Evolutionary conservation across 2,888 invertebrate species (phyloP), one percentile per base, ranked within the genome.

Genomic region (Tetropium fuscum): DNA sequence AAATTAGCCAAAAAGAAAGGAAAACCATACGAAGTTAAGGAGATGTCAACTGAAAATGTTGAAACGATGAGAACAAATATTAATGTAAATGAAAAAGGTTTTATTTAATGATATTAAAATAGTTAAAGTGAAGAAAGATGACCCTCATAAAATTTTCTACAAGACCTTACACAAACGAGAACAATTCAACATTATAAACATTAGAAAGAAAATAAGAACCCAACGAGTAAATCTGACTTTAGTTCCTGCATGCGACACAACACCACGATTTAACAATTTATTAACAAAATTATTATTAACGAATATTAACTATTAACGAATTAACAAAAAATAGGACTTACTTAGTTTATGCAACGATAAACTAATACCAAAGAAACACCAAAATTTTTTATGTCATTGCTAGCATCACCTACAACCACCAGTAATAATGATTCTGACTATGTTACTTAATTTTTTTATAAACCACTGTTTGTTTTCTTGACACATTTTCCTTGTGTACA

Each of bases 91-190:
- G n/a, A n/a, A n/a, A n/a, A n/a, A n/a, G n/a, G n/a, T n/a, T n/a
- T n/a, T n/a, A n/a, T n/a, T n/a, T n/a, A n/a, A n/a, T 27, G 27
- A 27, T 27, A 27, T 27, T 27, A 27, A 27, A 27, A 27, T 27
- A 5, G 27, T 27, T 27, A 7, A 27, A 27, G 27, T 27, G 27
- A 27, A 27, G 27, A 27, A 27, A 3, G 27, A 27, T 27, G 7
- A 27, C 8, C 27, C 27, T 27, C 8, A 6, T 27, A 27, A 27
- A 27, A 27, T 27, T 27, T 27, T 27, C 27, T 27, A 27, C 27
- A 27, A 27, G 27, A 27, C 27, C 10, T 27, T 10, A 27, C 10
- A 27, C 27, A 27, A 27, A 4, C 27, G 10, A 27, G 5, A 27
- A 27, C 2, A 7, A 5, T 27, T 27, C 10, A 27, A 27, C 10